Evolutionary conservation across 2,113 vertebrate genomes (phyloP).

Genomic region (Oryzias javanicus): DNA sequence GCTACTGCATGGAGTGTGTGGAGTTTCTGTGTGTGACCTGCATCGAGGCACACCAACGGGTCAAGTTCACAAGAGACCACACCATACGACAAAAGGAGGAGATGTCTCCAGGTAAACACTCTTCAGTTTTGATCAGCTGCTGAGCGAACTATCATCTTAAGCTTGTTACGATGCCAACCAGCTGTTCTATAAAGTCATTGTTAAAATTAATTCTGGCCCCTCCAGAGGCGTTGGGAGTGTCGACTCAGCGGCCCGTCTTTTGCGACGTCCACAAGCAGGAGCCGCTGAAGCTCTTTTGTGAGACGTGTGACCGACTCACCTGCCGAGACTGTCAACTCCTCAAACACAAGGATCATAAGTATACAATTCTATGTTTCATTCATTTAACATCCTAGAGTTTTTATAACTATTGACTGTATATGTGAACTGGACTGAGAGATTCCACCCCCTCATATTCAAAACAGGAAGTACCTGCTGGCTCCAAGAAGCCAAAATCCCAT

Average conservation of each 20-base stretch:
- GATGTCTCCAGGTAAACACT: constrained; percentile 87
- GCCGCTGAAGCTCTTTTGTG: constrained; percentile 95
- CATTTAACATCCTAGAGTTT: too few relatives aligned
- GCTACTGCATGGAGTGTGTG: constrained; percentile 96
- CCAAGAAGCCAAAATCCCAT: too few relatives aligned
- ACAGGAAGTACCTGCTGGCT: too few relatives aligned
- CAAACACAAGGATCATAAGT: constrained; percentile 99
- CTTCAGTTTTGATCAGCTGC: background rate
- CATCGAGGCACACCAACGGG: constrained; percentile 94
- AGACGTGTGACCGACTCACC: constrained; percentile 95
- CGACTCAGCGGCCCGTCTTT: constrained; percentile 91
- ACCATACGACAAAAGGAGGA: constrained; percentile 96
- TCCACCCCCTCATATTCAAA: too few relatives aligned
- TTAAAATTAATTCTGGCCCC: constrained; percentile 6
- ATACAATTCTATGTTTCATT: constrained; percentile 26
- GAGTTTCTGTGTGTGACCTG: constrained; percentile 97
- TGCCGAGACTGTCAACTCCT: constrained; percentile 95
- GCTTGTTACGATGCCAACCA: background rate
- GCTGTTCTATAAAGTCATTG: background rate
- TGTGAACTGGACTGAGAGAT: too few relatives aligned
- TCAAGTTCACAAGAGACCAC: constrained; percentile 98
- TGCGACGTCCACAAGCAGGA: constrained; percentile 97
- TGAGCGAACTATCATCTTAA: background rate
- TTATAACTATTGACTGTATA: too few relatives aligned
- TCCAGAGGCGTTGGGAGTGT: constrained; percentile 86